Percentiles rank a stretch among this genome's conserved stretches.
Conservation (phyloP, 2,888 invertebrate species). For the Galeruca laticollis region DNA sequence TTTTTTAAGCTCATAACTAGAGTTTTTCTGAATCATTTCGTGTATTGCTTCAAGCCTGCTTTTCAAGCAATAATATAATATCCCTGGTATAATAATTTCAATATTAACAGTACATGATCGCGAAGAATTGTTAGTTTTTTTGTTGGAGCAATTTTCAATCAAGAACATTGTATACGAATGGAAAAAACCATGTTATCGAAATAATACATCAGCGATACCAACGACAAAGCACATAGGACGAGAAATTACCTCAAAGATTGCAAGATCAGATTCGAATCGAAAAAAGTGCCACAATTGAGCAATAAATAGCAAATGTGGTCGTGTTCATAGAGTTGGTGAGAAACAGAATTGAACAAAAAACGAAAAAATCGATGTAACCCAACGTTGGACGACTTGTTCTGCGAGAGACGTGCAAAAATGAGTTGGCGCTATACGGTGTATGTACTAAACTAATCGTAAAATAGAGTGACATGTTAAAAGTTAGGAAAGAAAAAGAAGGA, state of each 20-base stretch:
- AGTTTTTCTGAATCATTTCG: too few relatives aligned
- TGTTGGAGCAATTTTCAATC: conserved; percentile 3
- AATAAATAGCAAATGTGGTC: conserved; percentile 59
- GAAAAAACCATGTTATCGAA: conserved; percentile 31
- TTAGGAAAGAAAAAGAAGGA: conserved; percentile 44
- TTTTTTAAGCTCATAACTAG: too few relatives aligned
- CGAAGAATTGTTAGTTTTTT: background rate
- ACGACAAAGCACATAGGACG: conserved; percentile 42
- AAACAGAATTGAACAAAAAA: conserved; percentile 58
- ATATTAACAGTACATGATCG: background rate
- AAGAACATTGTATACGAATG: conserved; percentile 13
- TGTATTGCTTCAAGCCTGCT: too few relatives aligned
- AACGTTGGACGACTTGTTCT: conserved; percentile 61
- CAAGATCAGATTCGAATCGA: conserved; percentile 55
- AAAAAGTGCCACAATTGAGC: conserved; percentile 59
- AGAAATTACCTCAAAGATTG: conserved; percentile 54
- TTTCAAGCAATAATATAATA: too few relatives aligned
- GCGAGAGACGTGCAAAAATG: conserved; percentile 60
- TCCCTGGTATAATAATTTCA: background rate
- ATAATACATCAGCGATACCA: conserved; percentile 36
- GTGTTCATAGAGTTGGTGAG: conserved; percentile 56
- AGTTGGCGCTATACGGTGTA: conserved; percentile 57
- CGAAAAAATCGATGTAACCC: conserved; percentile 63
- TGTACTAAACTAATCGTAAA: conserved; percentile 55
- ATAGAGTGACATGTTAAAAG: conserved; percentile 61